Evolutionary conservation across 2,888 invertebrate species (phyloP), one percentile per base, ranked within the genome.

Genomic region (Yponomeuta plumbellus): DNA sequence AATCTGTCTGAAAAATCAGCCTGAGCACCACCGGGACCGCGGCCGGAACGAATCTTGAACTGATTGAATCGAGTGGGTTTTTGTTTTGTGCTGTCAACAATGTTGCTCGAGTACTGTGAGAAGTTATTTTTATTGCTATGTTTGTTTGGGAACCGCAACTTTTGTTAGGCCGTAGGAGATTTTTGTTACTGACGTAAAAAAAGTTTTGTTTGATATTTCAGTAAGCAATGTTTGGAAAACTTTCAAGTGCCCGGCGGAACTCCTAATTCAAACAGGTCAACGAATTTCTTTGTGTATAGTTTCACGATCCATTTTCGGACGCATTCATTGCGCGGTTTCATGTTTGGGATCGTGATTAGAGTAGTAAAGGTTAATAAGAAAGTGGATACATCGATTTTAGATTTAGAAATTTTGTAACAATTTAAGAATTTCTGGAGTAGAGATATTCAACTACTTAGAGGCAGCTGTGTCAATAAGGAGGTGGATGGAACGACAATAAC

Each of bases 1-100:
- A 86, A 85, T 85, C 85, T 84, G 83, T 84, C 73, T 72, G 68
- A 56, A 64, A 64, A 64, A 52, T 64, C 21, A 13, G 21, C 64
- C 64, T 21, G 20, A 20, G 59, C n/a, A 8, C 59, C 11, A 39
- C 39, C 56, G 22, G 66, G 65, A 68, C 67, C 66, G 66, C 67
- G 70, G 66, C 72, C 76, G 72, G 73, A 76, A 76, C 76, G 70
- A 76, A 76, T 75, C 73, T 74, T 71, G 68, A 74, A 75, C 73
- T 72, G 69, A 66, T 66, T 66, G 66, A 40, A 66, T 61, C 61
- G 61, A 40, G 21, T 20, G 39, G n/a, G 34, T 62, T 64, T 59
- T 58, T 57, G 17, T 66, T 58, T 67, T 69, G 64, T 56, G 39
- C 64, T 21, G 59, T 66, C 66, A 56, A 65, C 65, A 57, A 26